These are phyloP conservation scores for Caenorhabditis brenneri DNA, from an alignment of 1,140 invertebrate species.

Conservation along the genomic window DNA sequence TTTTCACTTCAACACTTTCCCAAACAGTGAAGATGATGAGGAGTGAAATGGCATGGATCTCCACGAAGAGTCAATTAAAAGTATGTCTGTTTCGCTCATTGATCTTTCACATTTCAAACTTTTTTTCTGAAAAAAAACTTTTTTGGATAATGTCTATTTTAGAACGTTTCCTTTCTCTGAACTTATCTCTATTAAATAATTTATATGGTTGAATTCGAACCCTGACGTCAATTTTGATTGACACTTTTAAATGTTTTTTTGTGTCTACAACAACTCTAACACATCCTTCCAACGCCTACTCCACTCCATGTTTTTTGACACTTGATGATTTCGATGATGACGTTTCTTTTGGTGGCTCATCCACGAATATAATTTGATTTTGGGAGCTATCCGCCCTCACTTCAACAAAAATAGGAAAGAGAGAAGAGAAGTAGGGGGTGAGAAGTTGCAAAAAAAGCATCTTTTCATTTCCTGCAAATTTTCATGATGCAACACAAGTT, in stretches of 20 bases:
- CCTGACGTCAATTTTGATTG: background rate
- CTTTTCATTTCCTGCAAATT: background rate
- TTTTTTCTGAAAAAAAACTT: background rate
- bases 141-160: too few species aligned
- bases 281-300: background rate
- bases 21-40: background rate
- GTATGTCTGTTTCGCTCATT: background rate
- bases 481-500: background rate
- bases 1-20: background rate
- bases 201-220: background rate
- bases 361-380: conserved; percentile 7
- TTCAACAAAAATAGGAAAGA: background rate
- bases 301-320: background rate
- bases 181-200: background rate
- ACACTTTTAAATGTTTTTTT: background rate
- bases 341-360: too few species aligned
- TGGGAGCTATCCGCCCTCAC: background rate
- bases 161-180: too few species aligned
- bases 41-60: background rate
- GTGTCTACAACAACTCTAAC: background rate
- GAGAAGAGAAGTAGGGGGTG: too few species aligned
- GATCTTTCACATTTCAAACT: background rate
- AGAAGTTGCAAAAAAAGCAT: background rate
- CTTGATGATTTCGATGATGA: background rate
- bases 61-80: background rate